These are phyloP conservation scores for Esox masquinongy DNA, from an alignment of 2,797 vertebrate species.

Conservation along the genomic window DNA sequence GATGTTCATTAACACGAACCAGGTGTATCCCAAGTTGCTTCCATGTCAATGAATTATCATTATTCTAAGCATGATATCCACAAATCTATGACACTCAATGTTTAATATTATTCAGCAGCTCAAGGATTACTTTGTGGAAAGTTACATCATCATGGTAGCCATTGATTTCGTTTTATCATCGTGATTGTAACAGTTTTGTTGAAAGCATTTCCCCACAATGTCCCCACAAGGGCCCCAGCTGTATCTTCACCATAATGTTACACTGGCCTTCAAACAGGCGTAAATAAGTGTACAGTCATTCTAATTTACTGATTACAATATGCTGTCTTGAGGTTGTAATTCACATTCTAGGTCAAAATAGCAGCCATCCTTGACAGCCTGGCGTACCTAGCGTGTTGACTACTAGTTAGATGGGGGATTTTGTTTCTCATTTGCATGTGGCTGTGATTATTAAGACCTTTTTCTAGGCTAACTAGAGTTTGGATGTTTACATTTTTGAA, in stretches of 20 bases:
- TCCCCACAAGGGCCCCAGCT: neutral
- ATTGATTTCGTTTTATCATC: neutral
- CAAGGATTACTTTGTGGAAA: neutral
- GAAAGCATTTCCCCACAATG: neutral
- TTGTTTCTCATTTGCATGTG: slow-evolving; percentile 25
- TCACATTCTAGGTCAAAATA: slow-evolving; percentile 1
- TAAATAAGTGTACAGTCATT: neutral
- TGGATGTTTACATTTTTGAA: no score
- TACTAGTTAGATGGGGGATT: neutral
- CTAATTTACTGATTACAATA: neutral
- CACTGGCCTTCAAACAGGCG: neutral
- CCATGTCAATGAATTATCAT: neutral
- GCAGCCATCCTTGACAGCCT: neutral
- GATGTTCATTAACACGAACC: neutral
- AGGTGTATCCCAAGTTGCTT: slow-evolving; percentile 16
- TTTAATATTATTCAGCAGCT: neutral
- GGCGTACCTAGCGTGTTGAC: neutral
- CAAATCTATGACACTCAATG: neutral
- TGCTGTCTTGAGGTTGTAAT: neutral
- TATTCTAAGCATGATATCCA: neutral
- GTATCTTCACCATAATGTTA: neutral
- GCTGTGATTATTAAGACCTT: slow-evolving; percentile 49
- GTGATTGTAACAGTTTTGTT: slow-evolving; percentile 2
- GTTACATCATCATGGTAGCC: neutral
- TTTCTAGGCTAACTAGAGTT: slow-evolving; percentile 31